These are phyloP conservation scores for Notocelia uddmanniana DNA, from an alignment of 2,888 invertebrate species.

Conservation along the genomic window DNA sequence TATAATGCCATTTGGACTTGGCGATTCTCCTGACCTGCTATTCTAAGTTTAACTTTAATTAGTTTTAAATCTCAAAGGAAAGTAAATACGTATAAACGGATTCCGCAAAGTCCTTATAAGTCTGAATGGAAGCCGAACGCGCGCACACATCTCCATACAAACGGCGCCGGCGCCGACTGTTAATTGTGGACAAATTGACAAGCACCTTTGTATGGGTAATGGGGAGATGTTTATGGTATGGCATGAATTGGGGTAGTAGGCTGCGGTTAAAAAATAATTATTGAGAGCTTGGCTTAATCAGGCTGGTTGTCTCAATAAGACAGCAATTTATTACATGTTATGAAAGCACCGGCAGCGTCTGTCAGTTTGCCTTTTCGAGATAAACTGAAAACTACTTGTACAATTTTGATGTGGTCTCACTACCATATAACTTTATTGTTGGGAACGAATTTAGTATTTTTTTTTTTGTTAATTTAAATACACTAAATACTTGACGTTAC, in stretches of 20 bases:
- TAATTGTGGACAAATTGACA: constrained; percentile 46
- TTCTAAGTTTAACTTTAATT: constrained; percentile 20
- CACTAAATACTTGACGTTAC: background rate
- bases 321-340: background rate
- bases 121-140: constrained; percentile 29
- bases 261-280: background rate
- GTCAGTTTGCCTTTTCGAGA: background rate
- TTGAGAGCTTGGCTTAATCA: background rate
- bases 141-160: constrained; percentile 42
- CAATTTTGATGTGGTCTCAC: background rate
- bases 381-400: background rate
- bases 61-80: constrained; percentile 12
- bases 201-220: constrained; percentile 38
- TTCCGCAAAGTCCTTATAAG: constrained; percentile 38
- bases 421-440: background rate
- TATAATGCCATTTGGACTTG: background rate
- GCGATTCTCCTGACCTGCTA: background rate
- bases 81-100: constrained; percentile 34
- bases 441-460: background rate
- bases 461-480: background rate
- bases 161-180: constrained; percentile 32
- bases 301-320: background rate
- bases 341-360: background rate
- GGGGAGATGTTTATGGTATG: constrained; percentile 25
- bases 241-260: constrained; percentile 29